Base-by-base conservation (phyloP, 1,140 invertebrate genomes). In the Macrocentrus cingulum region DNA sequence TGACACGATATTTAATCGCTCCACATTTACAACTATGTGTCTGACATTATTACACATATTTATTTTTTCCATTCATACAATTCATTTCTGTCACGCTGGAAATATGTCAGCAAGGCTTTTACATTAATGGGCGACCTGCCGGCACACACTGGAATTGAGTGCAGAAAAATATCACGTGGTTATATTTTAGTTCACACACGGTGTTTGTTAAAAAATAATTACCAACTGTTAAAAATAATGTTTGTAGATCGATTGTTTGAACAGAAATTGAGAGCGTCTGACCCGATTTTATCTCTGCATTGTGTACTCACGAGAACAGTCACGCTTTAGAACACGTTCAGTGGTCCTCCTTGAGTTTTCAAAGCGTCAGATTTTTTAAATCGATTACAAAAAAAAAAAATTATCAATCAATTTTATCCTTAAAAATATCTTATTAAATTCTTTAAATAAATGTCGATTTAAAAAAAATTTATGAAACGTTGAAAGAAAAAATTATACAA, bases 1-100 rank as follows among this genome's bases (percentile, higher is more conserved):
- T n/a, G n/a, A n/a, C n/a, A n/a, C n/a, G 62, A 68, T 68, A 69
- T 66, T 67, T 64, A 62, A 69, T 67, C 61, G 66, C 51, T 58
- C 68, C 52, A 70, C 59, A 68, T 69, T 65, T 64, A 39, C 15
- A 34, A 70, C 61, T 65, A n/a, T n/a, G 67, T 54, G 39, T 45
- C 29, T 25, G 45, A 34, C n/a, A 41, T 20, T 15, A n/a, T n/a
- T n/a, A n/a, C 29, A 34, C 6, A 34, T 34, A n/a, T 16, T 45
- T 7, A 20, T n/a, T 39, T 39, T 39, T 39, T 39, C 36, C 8
- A 4, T 15, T 13, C 3, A 4, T 39, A 4, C 36, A 15, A n/a
- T 39, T 5, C 3, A n/a, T 39, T 39, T 34, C 11, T 11, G 6
- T 7, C 29, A 7, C 29, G 6, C 29, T 11, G 11, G 6, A 7